Percentiles rank a stretch among this genome's conserved stretches.
phyloP scores from a whole-genome alignment of 2,888 invertebrate genomes.

The Andrena bicolor region DNA sequence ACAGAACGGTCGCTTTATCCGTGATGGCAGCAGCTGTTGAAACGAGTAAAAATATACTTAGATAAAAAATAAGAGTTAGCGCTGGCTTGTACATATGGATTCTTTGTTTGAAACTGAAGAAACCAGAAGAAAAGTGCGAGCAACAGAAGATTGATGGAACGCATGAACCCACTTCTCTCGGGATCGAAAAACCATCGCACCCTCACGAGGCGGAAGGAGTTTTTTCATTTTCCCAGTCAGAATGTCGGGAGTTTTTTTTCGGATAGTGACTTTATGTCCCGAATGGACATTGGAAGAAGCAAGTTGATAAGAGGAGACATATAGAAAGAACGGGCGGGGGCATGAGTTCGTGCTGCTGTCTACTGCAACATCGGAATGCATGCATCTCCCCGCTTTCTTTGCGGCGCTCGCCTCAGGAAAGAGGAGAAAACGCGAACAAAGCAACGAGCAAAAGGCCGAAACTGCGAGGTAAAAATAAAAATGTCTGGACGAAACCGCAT shows the following conservation, averaged over 20 bases:
- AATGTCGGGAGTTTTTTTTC: constrained; percentile 35
- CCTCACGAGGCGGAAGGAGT: constrained; percentile 13
- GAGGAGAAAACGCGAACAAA: constrained; percentile 71
- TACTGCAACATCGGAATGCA: constrained; percentile 74
- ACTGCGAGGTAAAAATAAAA: constrained; percentile 74
- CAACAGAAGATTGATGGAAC: background rate
- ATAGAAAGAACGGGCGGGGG: constrained; percentile 22
- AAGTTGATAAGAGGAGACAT: constrained; percentile 46
- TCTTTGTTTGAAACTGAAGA: background rate
- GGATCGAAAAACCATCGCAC: constrained; percentile 7
- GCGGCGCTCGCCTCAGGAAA: constrained; percentile 64
- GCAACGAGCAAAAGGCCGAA: constrained; percentile 65
- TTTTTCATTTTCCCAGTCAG: constrained; percentile 41
- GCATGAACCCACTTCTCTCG: background rate
- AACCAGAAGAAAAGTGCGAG: background rate
- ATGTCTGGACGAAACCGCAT: constrained; percentile 75
- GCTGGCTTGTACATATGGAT: constrained; percentile 5
- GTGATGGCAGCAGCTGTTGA: background rate
- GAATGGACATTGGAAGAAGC: constrained; percentile 40
- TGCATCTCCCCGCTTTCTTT: constrained; percentile 74
- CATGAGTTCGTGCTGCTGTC: constrained; percentile 58
- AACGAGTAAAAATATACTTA: too few species aligned
- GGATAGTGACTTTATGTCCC: constrained; percentile 32
- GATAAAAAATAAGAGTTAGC: background rate
- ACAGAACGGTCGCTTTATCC: background rate